A percentile compares a stretch with the other conserved stretches of the same genome.
Conservation (phyloP, 2,113 vertebrate genomes). For the Channa argus region DNA sequence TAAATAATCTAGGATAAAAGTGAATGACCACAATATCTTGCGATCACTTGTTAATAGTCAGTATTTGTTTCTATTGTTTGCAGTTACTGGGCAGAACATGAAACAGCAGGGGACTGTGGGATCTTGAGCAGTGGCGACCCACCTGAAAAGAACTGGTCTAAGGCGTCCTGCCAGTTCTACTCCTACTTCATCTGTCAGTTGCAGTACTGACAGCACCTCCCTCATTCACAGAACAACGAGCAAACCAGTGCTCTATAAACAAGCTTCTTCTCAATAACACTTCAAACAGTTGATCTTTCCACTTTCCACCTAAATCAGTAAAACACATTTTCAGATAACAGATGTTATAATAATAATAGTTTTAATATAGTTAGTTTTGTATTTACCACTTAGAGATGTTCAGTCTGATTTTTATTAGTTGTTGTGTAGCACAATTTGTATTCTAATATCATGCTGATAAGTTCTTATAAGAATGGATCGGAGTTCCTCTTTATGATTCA, state of each 20-base stretch:
- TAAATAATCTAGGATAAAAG: background rate
- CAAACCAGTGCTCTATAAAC: background rate
- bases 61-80: conserved; percentile 13
- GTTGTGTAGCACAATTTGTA: no score
- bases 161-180: rapidly evolving
- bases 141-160: conserved; percentile 65
- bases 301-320: conserved; percentile 2
- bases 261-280: conserved; percentile 20
- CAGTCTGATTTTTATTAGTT: background rate
- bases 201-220: background rate
- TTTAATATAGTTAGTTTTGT: background rate
- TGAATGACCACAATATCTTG: background rate
- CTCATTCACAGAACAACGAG: background rate
- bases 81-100: conserved; percentile 54
- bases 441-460: background rate
- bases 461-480: background rate
- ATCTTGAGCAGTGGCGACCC: conserved; percentile 3
- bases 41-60: background rate
- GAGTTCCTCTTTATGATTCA: background rate
- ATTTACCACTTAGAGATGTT: background rate
- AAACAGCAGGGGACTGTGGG: conserved; percentile 32
- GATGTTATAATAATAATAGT: background rate
- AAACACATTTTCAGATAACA: background rate
- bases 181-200: conserved; percentile 79
- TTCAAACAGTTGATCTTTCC: background rate